Base-by-base conservation (phyloP, 2,888 invertebrate species). In the Uloborus plumipes region DNA sequence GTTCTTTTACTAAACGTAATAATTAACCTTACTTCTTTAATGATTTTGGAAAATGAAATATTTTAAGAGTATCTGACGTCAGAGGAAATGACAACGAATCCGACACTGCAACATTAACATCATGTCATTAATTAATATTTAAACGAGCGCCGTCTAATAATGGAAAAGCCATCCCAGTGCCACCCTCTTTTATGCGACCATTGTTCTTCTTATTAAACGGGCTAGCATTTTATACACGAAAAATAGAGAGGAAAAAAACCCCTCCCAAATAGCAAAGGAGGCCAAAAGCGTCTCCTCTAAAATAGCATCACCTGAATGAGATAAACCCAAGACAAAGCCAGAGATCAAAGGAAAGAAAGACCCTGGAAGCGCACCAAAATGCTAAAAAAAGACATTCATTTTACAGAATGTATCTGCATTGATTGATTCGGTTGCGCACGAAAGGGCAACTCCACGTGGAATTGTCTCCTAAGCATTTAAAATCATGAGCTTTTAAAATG, bases 221-320 rank as follows among this genome's bases (percentile, higher is more conserved):
- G 67, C 31, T 59, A 49, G 59, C 59, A 65, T 61, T 71, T 62
- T 73, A 73, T 79, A 73, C 73, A 49, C 67, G 67, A 80, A 72
- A 67, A 69, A 80, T 26, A 64, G 26, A 62, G 26, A 58, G 74
- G 49, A 22, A 55, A 49, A 64, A 64, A 65, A 61, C 70, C 70
- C 64, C 70, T 74, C 74, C 50, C 75, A 70, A 81, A 81, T 81
- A 74, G 80, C 69, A 70, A 64, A 70, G 61, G 74, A 81, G 74
- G 80, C 80, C 80, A 74, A 64, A 74, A 74, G 77, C 47, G 66
- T 31, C 39, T 47, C 65, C 16, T 65, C 69, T 53, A 69, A 81
- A 81, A 81, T 81, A 81, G 80, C 74, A 59, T 81, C 80, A 81
- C 74, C 80, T 74, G 80, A 81, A 81, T 73, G 72, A 79, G 79